These are phyloP conservation scores for Anoncus sp. DNA, from an alignment of 2,888 invertebrate species.

Conservation along the genomic window DNA sequence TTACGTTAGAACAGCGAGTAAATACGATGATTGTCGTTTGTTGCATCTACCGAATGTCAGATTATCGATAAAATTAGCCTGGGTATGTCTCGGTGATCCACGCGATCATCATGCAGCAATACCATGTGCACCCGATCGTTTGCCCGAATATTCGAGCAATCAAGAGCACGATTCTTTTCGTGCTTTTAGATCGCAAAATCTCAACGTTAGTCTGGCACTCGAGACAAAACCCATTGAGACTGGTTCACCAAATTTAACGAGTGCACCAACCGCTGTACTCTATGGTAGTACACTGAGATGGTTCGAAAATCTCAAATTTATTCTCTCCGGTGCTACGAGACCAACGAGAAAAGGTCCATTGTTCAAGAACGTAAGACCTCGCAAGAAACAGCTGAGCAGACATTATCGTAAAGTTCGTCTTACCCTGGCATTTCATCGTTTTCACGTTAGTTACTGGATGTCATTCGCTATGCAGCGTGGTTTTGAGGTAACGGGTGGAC, in stretches of 20 bases:
- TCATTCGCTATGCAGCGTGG: conserved; percentile 98
- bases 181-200: conserved; percentile 95
- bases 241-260: conserved; percentile 81
- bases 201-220: conserved; percentile 91
- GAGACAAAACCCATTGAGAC: conserved; percentile 87
- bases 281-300: conserved; percentile 98
- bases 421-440: conserved; percentile 93
- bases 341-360: conserved; percentile 96
- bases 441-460: conserved; percentile 98
- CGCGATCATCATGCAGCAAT: conserved; percentile 98
- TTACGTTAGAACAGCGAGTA: conserved; percentile 98
- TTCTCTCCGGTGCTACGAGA: conserved; percentile 95
- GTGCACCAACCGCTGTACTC: conserved; percentile 89
- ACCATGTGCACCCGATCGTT: conserved; percentile 97
- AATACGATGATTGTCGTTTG: conserved; percentile 98
- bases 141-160: conserved; percentile 98
- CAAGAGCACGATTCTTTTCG: conserved; percentile 98
- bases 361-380: conserved; percentile 92
- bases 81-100: conserved; percentile 96
- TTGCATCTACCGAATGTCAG: conserved; percentile 95
- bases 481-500: conserved; percentile 92
- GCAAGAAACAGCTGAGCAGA: conserved; percentile 96
- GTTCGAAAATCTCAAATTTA: conserved; percentile 98
- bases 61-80: conserved; percentile 92
- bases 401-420: conserved; percentile 95